phyloP scores from a whole-genome alignment of 2,113 vertebrate genomes.

The Brachypodius melanocephalos region DNA sequence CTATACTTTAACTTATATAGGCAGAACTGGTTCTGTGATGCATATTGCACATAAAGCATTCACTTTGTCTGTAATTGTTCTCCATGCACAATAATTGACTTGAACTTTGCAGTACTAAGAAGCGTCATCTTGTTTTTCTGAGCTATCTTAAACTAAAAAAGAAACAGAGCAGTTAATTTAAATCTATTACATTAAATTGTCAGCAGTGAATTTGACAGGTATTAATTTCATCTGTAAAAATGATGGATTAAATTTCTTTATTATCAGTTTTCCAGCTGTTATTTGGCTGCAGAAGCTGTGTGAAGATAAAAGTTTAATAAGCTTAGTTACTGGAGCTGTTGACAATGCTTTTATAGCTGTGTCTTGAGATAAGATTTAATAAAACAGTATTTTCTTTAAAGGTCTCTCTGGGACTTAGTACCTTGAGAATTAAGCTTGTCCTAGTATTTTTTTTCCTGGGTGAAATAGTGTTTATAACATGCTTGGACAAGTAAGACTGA shows the following conservation, averaged over 20 bases:
- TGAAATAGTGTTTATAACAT: neutral
- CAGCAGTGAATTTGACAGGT: slow-evolving; percentile 78
- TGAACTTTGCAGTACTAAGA: neutral
- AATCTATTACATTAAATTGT: slow-evolving; percentile 78
- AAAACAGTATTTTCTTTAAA: slow-evolving; percentile 72
- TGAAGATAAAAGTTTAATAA: slow-evolving; percentile 79
- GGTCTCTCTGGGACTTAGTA: slow-evolving; percentile 35
- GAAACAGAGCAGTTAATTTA: slow-evolving; percentile 37
- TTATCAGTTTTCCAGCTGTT: slow-evolving; percentile 74
- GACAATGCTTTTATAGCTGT: slow-evolving; percentile 66
- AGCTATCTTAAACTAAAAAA: slow-evolving; percentile 15
- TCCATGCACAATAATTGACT: neutral
- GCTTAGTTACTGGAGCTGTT: slow-evolving; percentile 69
- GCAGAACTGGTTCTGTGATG: neutral
- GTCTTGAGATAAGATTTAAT: slow-evolving; percentile 76
- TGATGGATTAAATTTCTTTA: slow-evolving; percentile 82
- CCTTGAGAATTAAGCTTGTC: neutral
- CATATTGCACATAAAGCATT: neutral
- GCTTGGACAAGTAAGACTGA: neutral
- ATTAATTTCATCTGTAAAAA: slow-evolving; percentile 82
- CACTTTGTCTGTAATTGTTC: neutral
- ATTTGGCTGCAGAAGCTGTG: slow-evolving; percentile 65
- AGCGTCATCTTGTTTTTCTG: slow-evolving; percentile 30
- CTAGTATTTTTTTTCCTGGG: neutral
- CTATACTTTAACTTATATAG: neutral